A percentile compares a stretch with the other conserved stretches of the same genome.
These are phyloP conservation scores for Callitettix versicolor DNA, from an alignment of 1,140 invertebrate species.

Conservation along the genomic window DNA sequence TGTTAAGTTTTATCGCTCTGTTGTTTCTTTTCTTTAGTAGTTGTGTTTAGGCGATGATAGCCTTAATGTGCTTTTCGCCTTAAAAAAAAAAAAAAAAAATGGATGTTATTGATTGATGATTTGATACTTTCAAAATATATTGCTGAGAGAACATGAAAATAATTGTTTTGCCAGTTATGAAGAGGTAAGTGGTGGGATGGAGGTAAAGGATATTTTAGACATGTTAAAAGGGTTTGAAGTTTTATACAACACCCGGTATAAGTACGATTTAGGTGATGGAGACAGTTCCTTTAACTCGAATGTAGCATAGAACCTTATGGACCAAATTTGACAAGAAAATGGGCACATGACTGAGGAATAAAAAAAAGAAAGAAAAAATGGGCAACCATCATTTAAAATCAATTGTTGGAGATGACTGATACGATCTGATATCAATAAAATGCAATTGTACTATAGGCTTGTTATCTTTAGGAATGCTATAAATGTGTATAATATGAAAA, in stretches of 20 bases:
- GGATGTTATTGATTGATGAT: slow-evolving; percentile 9
- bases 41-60: too few species aligned
- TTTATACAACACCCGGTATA: slow-evolving; percentile 15
- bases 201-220: slow-evolving; percentile 6
- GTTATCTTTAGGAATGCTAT: slow-evolving; percentile 28
- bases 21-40: too few species aligned
- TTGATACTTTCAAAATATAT: slow-evolving; percentile 2
- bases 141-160: neutral
- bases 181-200: slow-evolving; percentile 23
- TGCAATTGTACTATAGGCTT: slow-evolving; percentile 16
- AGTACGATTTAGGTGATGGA: slow-evolving; percentile 21
- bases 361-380: slow-evolving; percentile 10
- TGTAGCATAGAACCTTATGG: slow-evolving; percentile 23
- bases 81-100: too few species aligned
- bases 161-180: slow-evolving; percentile 19
- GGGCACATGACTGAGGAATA: slow-evolving; percentile 12
- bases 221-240: neutral
- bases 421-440: slow-evolving; percentile 24
- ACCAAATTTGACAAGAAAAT: slow-evolving; percentile 15
- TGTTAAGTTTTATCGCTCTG: too few species aligned
- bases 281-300: slow-evolving; percentile 15
- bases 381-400: slow-evolving; percentile 19
- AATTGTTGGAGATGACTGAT: slow-evolving; percentile 24
- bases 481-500: slow-evolving; percentile 27
- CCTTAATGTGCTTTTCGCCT: too few species aligned